phyloP scores from a whole-genome alignment of 2,888 invertebrate genomes.

The Bhutanitis thaidina region DNA sequence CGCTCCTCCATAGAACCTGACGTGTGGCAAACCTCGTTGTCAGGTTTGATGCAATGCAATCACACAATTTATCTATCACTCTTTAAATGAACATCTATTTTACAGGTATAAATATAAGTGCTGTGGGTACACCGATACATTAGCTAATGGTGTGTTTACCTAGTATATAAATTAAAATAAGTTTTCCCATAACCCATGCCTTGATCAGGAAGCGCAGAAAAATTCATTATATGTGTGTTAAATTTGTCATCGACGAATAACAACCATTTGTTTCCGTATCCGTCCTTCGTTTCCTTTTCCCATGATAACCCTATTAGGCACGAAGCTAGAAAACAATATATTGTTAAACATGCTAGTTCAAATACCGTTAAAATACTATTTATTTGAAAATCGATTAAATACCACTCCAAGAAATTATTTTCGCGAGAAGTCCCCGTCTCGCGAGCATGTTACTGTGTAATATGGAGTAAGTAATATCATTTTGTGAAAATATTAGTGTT shows the following conservation, averaged over 20 bases:
- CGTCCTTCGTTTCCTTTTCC: conserved; percentile 42
- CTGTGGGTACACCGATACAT: too few species aligned
- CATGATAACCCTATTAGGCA: conserved; percentile 3
- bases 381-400: background rate
- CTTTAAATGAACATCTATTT: too few species aligned
- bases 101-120: too few species aligned
- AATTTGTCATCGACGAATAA: conserved; percentile 67
- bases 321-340: conserved; percentile 1
- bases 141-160: too few species aligned
- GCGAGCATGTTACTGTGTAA: background rate
- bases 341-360: background rate
- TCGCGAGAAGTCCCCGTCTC: background rate
- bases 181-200: conserved; percentile 53
- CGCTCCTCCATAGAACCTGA: too few species aligned
- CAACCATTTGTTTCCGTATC: conserved; percentile 69
- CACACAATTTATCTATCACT: too few species aligned
- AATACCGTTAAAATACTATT: background rate
- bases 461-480: background rate
- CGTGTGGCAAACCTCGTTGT: too few species aligned
- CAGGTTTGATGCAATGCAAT: too few species aligned
- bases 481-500: background rate
- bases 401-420: conserved; percentile 4
- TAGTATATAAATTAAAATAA: conserved; percentile 69
- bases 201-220: conserved; percentile 47
- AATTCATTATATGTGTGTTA: conserved; percentile 53